A percentile compares a stretch with the other conserved stretches of the same genome.
These are phyloP conservation scores for Neoseiulus cucumeris DNA, from an alignment of 1,140 invertebrate species.

Conservation along the genomic window DNA sequence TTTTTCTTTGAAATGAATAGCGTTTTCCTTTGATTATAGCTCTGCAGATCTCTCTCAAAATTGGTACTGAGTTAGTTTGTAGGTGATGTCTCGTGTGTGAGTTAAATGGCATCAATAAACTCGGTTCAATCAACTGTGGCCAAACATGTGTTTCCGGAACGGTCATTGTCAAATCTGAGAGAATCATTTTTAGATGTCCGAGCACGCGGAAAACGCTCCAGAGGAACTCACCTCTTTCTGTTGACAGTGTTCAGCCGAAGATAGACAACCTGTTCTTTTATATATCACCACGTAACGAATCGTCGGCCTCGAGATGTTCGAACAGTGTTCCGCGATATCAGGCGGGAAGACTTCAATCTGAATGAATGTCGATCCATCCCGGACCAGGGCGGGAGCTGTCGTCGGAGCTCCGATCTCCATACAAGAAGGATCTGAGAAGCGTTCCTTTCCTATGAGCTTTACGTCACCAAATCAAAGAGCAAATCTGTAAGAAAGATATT, in stretches of 20 bases:
- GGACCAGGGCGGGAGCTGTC: neutral
- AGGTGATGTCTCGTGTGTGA: too few relatives aligned
- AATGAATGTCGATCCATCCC: neutral
- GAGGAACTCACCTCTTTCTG: neutral
- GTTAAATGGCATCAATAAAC: too few relatives aligned
- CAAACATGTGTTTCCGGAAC: too few relatives aligned
- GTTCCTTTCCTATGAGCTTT: neutral
- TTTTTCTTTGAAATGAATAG: too few relatives aligned
- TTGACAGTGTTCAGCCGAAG: neutral
- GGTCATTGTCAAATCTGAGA: too few relatives aligned
- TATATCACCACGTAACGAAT: neutral
- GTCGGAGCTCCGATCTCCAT: constrained; percentile 1
- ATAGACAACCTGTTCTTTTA: neutral
- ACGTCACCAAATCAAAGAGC: neutral
- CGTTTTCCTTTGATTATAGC: too few relatives aligned
- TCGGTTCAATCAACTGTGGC: too few relatives aligned
- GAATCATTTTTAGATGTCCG: too few relatives aligned
- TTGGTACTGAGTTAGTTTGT: too few relatives aligned
- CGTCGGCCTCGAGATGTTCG: neutral
- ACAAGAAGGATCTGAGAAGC: neutral
- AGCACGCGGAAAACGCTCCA: too few relatives aligned
- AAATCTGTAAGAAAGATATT: too few relatives aligned
- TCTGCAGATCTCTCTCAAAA: too few relatives aligned
- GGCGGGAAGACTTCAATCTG: neutral
- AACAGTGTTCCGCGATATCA: neutral